Evolutionary conservation across 2,888 invertebrate genomes (phyloP).

Genomic region (Stegana nigrithorax): DNA sequence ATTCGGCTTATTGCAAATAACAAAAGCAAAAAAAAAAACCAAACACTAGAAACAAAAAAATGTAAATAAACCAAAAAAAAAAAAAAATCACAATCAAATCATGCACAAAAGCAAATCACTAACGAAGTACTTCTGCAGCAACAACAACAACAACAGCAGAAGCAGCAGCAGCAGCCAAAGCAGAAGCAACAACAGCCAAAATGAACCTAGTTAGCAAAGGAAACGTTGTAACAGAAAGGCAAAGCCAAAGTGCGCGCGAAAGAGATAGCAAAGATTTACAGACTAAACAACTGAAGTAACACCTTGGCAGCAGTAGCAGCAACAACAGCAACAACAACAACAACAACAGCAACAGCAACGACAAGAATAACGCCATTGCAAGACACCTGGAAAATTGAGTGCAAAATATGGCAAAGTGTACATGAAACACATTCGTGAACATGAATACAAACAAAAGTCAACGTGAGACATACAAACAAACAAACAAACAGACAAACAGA

Average conservation of each 20-base stretch:
- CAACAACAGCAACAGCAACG: neutral
- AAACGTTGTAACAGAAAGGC: conserved; percentile 29
- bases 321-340: conserved; percentile 9
- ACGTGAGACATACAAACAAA: too few relatives aligned
- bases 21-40: too few relatives aligned
- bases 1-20: too few relatives aligned
- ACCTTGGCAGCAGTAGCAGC: conserved; percentile 15
- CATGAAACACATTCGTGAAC: conserved; percentile 9
- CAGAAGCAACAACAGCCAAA: conserved; percentile 18
- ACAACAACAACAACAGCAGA: conserved; percentile 23
- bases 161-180: conserved; percentile 5
- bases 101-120: conserved; percentile 44
- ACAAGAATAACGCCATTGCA: conserved; percentile 17
- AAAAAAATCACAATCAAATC: conserved; percentile 55
- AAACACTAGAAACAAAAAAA: too few relatives aligned
- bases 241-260: neutral
- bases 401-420: conserved; percentile 50
- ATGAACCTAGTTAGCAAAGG: conserved; percentile 39
- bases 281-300: conserved; percentile 14
- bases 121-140: conserved; percentile 50
- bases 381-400: conserved; percentile 49
- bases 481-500: too few relatives aligned
- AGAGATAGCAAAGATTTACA: neutral
- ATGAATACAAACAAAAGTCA: conserved; percentile 24
- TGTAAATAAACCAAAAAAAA: too few relatives aligned